These are phyloP conservation scores for Nothobranchius kuhntae DNA, from an alignment of 2,113 vertebrate species.

Conservation along the genomic window DNA sequence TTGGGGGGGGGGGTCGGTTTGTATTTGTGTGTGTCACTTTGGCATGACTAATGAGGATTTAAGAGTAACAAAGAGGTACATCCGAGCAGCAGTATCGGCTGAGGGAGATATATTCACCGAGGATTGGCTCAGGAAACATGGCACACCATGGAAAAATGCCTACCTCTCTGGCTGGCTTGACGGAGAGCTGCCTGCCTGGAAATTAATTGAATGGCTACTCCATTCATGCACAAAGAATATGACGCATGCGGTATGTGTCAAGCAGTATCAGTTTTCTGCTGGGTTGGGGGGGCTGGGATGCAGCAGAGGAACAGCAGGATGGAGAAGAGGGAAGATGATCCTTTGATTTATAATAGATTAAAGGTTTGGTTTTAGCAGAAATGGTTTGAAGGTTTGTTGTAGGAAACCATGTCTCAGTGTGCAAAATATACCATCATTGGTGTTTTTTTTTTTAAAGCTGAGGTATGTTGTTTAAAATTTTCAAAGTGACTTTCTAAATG, in stretches of 20 bases:
- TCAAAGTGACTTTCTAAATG: no score
- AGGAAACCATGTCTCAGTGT: not conserved
- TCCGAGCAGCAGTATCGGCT: slow-evolving; percentile 23
- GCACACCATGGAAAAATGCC: slow-evolving; percentile 36
- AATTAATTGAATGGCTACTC: slow-evolving; percentile 64
- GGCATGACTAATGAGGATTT: slow-evolving; percentile 56
- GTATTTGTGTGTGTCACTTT: slow-evolving; percentile 27
- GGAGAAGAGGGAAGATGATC: slow-evolving; percentile 27
- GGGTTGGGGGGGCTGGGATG: slow-evolving; percentile 23
- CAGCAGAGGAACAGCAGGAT: slow-evolving; percentile 3
- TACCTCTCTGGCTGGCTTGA: slow-evolving; percentile 31
- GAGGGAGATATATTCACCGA: slow-evolving; percentile 13
- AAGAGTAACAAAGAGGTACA: slow-evolving; percentile 53
- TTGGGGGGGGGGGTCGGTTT: slow-evolving; percentile 6
- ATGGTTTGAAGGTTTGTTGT: not conserved
- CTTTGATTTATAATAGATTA: slow-evolving; percentile 27
- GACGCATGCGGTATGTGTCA: slow-evolving; percentile 49
- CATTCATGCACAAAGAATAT: slow-evolving; percentile 57
- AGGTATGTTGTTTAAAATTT: no score
- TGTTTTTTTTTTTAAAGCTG: not conserved
- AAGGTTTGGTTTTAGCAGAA: slow-evolving; percentile 28
- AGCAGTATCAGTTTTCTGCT: slow-evolving; percentile 62
- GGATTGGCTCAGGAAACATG: slow-evolving; percentile 23
- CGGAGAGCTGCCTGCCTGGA: slow-evolving; percentile 33
- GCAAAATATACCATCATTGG: not conserved